phyloP scores from a whole-genome alignment of 1,140 invertebrate species.

The Drosophila nikananu region DNA sequence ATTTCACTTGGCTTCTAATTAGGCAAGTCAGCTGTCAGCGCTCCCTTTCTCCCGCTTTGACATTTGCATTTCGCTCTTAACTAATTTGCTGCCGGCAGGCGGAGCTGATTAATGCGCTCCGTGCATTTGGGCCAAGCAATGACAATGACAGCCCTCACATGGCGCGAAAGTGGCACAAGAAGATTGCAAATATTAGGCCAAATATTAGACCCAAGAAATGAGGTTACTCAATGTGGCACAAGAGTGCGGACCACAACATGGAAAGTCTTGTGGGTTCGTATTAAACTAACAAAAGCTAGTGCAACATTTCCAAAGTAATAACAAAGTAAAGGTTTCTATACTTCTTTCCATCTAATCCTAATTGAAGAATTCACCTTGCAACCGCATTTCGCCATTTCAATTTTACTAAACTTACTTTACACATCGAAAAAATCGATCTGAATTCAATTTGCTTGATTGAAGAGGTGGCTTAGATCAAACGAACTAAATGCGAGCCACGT shows the following conservation, averaged over 20 bases:
- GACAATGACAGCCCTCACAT: constrained; percentile 46
- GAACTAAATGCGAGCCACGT: constrained; percentile 73
- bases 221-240: constrained; percentile 49
- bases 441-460: constrained; percentile 81
- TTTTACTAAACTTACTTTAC: constrained; percentile 43
- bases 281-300: neutral
- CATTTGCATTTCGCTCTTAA: constrained; percentile 68
- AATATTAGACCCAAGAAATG: constrained; percentile 26
- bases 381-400: neutral
- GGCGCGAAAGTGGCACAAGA: constrained; percentile 43
- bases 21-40: constrained; percentile 78
- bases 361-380: neutral
- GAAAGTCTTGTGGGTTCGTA: neutral
- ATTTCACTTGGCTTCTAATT: constrained; percentile 81
- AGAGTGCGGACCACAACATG: neutral
- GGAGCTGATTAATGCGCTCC: constrained; percentile 66
- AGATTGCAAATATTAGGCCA: constrained; percentile 54
- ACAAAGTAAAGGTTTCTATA: neutral
- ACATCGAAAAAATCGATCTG: constrained; percentile 70
- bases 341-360: neutral
- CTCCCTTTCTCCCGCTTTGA: constrained; percentile 12
- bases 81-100: constrained; percentile 62
- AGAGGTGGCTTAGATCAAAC: constrained; percentile 69
- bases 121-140: constrained; percentile 71
- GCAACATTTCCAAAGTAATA: neutral